A percentile compares a stretch with the other conserved stretches of the same genome.
Conservation (phyloP, 2,888 invertebrate genomes). For the Lasioglossum lativentre region DNA sequence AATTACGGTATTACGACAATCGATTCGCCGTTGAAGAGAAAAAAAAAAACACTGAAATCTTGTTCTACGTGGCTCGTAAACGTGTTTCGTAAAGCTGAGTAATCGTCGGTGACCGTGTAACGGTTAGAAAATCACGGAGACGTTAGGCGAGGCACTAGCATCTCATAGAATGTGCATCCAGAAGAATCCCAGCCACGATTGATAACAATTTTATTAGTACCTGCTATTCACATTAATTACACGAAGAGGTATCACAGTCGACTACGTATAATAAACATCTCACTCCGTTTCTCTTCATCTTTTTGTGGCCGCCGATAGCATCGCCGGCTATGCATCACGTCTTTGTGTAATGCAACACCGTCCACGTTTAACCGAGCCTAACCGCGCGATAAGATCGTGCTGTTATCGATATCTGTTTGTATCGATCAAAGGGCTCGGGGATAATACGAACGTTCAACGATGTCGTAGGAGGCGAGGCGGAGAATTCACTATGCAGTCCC, state of each 20-base stretch:
- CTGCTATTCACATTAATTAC: slow-evolving; percentile 37
- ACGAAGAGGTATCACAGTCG: slow-evolving; percentile 24
- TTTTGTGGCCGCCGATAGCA: slow-evolving; percentile 49
- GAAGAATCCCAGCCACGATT: slow-evolving; percentile 18
- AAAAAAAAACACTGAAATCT: background rate
- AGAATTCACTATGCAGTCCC: slow-evolving; percentile 30
- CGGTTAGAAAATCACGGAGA: background rate
- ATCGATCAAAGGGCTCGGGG: slow-evolving; percentile 68
- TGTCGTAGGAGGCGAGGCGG: slow-evolving; percentile 61
- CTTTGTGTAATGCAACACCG: slow-evolving; percentile 70
- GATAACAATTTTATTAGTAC: slow-evolving; percentile 38
- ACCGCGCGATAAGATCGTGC: slow-evolving; percentile 69
- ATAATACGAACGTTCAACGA: slow-evolving; percentile 68
- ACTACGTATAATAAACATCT: slow-evolving; percentile 59
- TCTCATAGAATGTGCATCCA: slow-evolving; percentile 1
- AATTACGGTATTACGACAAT: background rate
- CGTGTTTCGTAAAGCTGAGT: background rate
- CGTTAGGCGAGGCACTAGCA: background rate
- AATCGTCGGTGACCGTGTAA: background rate
- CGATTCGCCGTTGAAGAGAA: background rate
- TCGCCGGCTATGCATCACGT: slow-evolving; percentile 67
- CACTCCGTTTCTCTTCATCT: slow-evolving; percentile 36
- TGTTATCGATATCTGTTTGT: slow-evolving; percentile 72
- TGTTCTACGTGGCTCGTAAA: background rate
- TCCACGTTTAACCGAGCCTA: slow-evolving; percentile 66